Conservation (phyloP, 2,113 vertebrate species). For the Danionella cerebrum region DNA sequence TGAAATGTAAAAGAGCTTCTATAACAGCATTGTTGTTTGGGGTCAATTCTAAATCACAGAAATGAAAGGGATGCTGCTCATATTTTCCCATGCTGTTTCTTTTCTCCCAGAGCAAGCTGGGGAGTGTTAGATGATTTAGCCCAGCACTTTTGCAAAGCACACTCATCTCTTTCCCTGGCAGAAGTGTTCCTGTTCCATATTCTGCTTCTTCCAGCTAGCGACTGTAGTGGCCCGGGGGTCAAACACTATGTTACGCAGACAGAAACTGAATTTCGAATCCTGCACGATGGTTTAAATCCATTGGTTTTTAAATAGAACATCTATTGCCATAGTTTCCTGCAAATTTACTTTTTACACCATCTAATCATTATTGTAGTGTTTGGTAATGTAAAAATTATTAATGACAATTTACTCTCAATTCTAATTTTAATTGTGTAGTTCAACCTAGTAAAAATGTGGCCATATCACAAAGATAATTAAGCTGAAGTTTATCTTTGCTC, state of each 20-base stretch:
- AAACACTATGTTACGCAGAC: not conserved
- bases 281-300: slow-evolving; percentile 27
- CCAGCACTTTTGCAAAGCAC: not conserved
- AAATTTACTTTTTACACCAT: too few relatives aligned
- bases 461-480: too few relatives aligned
- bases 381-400: too few relatives aligned
- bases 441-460: too few relatives aligned
- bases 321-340: slow-evolving; percentile 73
- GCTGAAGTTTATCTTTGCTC: too few relatives aligned
- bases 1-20: too few relatives aligned
- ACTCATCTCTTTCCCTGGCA: not conserved
- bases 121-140: slow-evolving; percentile 10
- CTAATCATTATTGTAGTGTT: too few relatives aligned
- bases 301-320: slow-evolving; percentile 56
- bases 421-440: too few relatives aligned
- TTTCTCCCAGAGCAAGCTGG: slow-evolving; percentile 4
- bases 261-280: slow-evolving; percentile 48
- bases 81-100: not conserved
- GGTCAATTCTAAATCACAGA: not conserved
- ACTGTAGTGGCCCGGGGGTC: not conserved
- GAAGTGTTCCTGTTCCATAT: not conserved
- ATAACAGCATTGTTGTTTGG: too few relatives aligned
- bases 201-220: not conserved
- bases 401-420: too few relatives aligned
- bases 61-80: not conserved